Evolutionary conservation across 2,113 vertebrate species (phyloP).

Genomic region (Toxotes chatareus): DNA sequence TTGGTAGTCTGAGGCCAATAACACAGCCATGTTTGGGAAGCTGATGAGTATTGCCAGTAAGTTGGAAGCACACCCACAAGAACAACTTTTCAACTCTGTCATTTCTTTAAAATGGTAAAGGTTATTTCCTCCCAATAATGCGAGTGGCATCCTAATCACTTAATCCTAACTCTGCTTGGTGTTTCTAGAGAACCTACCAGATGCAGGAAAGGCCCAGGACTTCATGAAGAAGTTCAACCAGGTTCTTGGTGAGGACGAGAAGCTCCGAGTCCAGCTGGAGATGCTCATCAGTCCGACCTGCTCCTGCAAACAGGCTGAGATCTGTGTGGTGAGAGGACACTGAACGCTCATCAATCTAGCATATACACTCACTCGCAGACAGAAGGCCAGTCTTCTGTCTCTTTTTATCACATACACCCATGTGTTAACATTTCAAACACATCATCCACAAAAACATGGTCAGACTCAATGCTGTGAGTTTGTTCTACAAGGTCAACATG

Average conservation of each 20-base stretch:
- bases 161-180: neutral
- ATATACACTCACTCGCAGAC: neutral
- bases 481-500: neutral
- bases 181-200: slow-evolving; percentile 93
- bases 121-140: too few relatives aligned
- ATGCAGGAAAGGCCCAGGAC: slow-evolving; percentile 98
- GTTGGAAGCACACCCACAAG: slow-evolving; percentile 67
- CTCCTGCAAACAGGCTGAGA: slow-evolving; percentile 98
- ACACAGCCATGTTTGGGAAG: slow-evolving; percentile 95
- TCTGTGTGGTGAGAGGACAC: slow-evolving; percentile 93
- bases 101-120: neutral
- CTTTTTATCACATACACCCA: slow-evolving; percentile 4
- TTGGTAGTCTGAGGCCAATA: slow-evolving; percentile 94
- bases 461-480: neutral
- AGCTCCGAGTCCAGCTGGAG: slow-evolving; percentile 93
- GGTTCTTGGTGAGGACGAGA: slow-evolving; percentile 97
- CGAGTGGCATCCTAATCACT: neutral
- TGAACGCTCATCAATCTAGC: neutral
- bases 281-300: slow-evolving; percentile 96
- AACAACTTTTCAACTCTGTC: neutral
- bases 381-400: neutral
- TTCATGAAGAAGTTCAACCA: slow-evolving; percentile 99
- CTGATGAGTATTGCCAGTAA: slow-evolving; percentile 98
- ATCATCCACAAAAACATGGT: neutral
- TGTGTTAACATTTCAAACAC: slow-evolving; percentile 4